Conservation (phyloP, 1,140 invertebrate genomes). For the Aphidius gifuensis region DNA sequence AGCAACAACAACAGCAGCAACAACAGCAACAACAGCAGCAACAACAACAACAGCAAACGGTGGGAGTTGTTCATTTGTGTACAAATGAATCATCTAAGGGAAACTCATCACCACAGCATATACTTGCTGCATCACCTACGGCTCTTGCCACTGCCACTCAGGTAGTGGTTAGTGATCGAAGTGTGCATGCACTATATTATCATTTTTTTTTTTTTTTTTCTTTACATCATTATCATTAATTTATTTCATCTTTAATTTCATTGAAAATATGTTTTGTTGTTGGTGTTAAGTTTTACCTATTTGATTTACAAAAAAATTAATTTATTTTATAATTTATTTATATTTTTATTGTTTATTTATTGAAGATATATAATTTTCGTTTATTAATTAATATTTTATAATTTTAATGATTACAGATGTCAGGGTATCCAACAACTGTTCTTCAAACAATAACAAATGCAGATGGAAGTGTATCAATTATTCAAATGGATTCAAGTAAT, state of each 20-base stretch:
- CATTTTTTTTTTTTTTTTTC: conserved; percentile 13
- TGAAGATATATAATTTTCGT: neutral
- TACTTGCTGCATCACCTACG: conserved; percentile 58
- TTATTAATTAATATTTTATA: conserved; percentile 23
- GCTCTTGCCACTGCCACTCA: conserved; percentile 63
- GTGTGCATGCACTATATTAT: conserved; percentile 25
- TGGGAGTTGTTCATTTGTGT: conserved; percentile 66
- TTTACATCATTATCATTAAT: neutral
- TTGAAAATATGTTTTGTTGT: conserved; percentile 30
- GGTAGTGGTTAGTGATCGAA: conserved; percentile 60
- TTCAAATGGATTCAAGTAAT: conserved; percentile 92
- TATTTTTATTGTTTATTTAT: conserved; percentile 16
- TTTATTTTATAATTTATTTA: conserved; percentile 16
- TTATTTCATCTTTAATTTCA: conserved; percentile 10
- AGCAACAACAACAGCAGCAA: neutral
- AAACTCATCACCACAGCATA: conserved; percentile 57
- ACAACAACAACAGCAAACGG: conserved; percentile 49
- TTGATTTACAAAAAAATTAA: conserved; percentile 41
- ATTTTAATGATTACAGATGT: conserved; percentile 37
- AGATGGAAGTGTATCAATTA: conserved; percentile 93
- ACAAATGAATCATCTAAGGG: conserved; percentile 57
- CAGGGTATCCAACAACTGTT: conserved; percentile 84
- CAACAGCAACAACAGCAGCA: conserved; percentile 15
- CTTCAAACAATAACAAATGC: conserved; percentile 95
- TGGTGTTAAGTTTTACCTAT: conserved; percentile 55